A percentile compares a stretch with the other conserved stretches of the same genome.
These are phyloP conservation scores for Oscheius onirici DNA, from an alignment of 2,888 invertebrate genomes.

Conservation along the genomic window DNA sequence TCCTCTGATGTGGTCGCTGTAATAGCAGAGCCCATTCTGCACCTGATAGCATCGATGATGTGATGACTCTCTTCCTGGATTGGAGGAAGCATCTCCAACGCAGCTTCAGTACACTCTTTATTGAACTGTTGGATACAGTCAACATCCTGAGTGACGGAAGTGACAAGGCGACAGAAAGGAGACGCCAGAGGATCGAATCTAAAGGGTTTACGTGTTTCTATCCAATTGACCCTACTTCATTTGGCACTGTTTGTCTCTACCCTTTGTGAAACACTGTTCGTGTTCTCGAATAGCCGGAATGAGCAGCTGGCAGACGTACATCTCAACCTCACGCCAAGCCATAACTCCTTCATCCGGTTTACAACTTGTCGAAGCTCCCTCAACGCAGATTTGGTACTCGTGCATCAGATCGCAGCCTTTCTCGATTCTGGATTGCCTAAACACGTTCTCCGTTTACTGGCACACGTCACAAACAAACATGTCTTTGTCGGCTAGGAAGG, in stretches of 20 bases:
- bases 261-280: constrained; percentile 53
- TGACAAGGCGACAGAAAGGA: constrained; percentile 36
- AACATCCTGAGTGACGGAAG: constrained; percentile 35
- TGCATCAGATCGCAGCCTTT: constrained; percentile 53
- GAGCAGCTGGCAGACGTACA: constrained; percentile 67
- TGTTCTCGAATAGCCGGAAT: constrained; percentile 65
- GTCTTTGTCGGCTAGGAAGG: constrained; percentile 31
- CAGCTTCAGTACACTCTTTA: constrained; percentile 45
- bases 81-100: constrained; percentile 62
- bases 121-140: constrained; percentile 28
- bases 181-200: constrained; percentile 31
- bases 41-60: constrained; percentile 53
- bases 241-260: constrained; percentile 41
- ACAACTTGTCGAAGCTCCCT: constrained; percentile 54
- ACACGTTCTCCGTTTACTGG: constrained; percentile 10
- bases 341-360: constrained; percentile 48
- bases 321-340: constrained; percentile 59
- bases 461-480: constrained; percentile 15
- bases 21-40: constrained; percentile 19
- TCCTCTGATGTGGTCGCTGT: background rate
- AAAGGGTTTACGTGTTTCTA: background rate
- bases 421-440: constrained; percentile 50
- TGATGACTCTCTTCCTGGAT: constrained; percentile 63
- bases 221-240: constrained; percentile 35
- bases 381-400: constrained; percentile 55